A percentile compares a stretch with the other conserved stretches of the same genome.
phyloP scores from a whole-genome alignment of 1,140 invertebrate genomes.

The Muscidifurax raptorellus region DNA sequence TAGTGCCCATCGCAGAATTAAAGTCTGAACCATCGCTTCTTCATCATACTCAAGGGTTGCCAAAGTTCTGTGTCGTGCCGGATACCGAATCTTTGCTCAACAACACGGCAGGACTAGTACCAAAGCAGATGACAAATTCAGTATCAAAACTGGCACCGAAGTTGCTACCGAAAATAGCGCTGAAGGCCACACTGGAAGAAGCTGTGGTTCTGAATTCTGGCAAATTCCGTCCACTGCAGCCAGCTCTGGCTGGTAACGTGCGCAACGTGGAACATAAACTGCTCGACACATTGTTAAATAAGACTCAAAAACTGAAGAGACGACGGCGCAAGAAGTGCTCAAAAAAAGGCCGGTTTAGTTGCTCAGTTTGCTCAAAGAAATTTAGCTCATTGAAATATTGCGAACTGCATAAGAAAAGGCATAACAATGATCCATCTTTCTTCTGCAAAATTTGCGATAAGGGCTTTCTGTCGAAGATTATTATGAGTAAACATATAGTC shows the following conservation, averaged over 20 bases:
- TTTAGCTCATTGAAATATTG: conserved; percentile 66
- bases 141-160: neutral
- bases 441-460: conserved; percentile 65
- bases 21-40: conserved; percentile 68
- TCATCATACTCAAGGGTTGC: conserved; percentile 68
- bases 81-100: conserved; percentile 46
- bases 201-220: neutral
- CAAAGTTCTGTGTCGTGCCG: conserved; percentile 70
- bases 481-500: conserved; percentile 66
- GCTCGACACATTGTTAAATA: neutral
- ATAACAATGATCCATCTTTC: conserved; percentile 64
- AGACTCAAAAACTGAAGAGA: conserved; percentile 17
- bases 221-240: conserved; percentile 41
- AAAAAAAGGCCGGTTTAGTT: conserved; percentile 60
- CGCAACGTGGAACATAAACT: conserved; percentile 34
- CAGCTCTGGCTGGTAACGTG: neutral
- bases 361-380: conserved; percentile 67
- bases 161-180: neutral
- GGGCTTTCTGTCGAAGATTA: conserved; percentile 62
- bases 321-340: conserved; percentile 47
- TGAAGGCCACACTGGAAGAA: neutral
- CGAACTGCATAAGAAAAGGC: conserved; percentile 68
- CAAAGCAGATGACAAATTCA: conserved; percentile 6
- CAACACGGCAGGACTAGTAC: neutral
- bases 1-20: conserved; percentile 69